These are phyloP conservation scores for Sinosuthora webbiana DNA, from an alignment of 2,113 vertebrate species.

Conservation along the genomic window DNA sequence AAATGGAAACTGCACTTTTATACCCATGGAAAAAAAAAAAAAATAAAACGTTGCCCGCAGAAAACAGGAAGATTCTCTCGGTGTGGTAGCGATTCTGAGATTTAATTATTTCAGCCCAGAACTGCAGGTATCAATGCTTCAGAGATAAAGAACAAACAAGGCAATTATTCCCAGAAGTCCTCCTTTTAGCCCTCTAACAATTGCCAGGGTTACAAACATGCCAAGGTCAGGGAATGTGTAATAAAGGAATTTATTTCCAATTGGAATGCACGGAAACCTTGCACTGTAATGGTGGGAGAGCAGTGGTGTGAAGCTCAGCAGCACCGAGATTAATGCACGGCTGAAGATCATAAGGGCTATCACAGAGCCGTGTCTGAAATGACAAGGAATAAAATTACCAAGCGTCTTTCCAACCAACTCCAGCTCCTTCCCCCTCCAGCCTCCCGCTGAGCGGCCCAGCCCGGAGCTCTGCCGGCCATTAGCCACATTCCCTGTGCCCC, in stretches of 20 bases:
- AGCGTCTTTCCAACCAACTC: not conserved
- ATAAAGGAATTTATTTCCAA: conserved; percentile 55
- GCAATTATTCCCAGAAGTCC: conserved; percentile 59
- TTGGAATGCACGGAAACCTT: conserved; percentile 40
- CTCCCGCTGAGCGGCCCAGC: not conserved
- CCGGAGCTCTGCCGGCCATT: not conserved
- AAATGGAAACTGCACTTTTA: conserved; percentile 10
- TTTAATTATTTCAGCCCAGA: conserved; percentile 65
- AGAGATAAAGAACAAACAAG: conserved; percentile 60
- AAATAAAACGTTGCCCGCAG: conserved; percentile 13
- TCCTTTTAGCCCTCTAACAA: conserved; percentile 57
- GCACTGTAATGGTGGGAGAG: not conserved
- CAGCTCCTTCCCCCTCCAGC: not conserved
- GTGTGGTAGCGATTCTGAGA: conserved; percentile 9
- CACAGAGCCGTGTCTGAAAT: not conserved
- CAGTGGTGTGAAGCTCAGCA: conserved; percentile 2
- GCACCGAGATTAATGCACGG: not conserved
- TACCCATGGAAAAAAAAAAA: conserved; percentile 4
- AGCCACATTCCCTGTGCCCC: accelerated
- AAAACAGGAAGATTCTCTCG: conserved; percentile 10
- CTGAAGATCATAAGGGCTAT: conserved; percentile 1
- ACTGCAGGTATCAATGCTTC: conserved; percentile 63
- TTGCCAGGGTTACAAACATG: conserved; percentile 48
- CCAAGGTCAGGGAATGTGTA: conserved; percentile 56
- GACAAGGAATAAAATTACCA: conserved; percentile 33